A percentile compares a stretch with the other conserved stretches of the same genome.
Conservation (phyloP, 2,888 invertebrate genomes). For the Apamea anceps region DNA sequence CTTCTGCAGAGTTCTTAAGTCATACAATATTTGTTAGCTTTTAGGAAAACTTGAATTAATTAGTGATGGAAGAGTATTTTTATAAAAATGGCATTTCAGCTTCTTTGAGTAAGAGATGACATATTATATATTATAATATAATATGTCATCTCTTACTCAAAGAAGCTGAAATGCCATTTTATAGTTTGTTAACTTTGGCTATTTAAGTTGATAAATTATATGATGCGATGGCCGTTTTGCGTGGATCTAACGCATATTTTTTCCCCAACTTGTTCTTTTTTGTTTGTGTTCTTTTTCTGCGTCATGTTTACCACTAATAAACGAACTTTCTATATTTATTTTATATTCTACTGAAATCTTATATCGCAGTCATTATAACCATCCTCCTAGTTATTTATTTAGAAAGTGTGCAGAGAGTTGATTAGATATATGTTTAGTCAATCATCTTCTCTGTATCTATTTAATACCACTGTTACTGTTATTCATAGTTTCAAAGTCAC, state of each 20-base stretch:
- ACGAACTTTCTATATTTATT: not conserved
- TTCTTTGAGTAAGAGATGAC: not conserved
- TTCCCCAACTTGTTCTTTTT: not conserved
- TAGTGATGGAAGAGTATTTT: not conserved
- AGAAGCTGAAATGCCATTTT: too few relatives aligned
- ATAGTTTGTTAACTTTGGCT: not conserved
- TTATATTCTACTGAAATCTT: not conserved
- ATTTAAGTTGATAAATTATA: not conserved
- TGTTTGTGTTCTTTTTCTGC: not conserved
- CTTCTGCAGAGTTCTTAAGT: not conserved
- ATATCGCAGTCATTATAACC: not conserved
- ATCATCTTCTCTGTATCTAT: not conserved
- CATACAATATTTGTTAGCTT: not conserved
- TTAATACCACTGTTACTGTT: not conserved
- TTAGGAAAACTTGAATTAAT: not conserved
- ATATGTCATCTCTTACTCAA: too few relatives aligned
- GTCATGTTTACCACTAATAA: not conserved
- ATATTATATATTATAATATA: too few relatives aligned
- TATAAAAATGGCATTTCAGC: not conserved
- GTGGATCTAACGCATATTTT: not conserved
- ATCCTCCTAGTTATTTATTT: not conserved
- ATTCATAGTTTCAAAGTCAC: not conserved
- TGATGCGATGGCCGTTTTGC: not conserved
- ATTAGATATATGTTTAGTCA: not conserved
- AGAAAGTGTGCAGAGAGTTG: not conserved